phyloP scores from a whole-genome alignment of 2,797 vertebrate species.

The Scolopax rusticola region DNA sequence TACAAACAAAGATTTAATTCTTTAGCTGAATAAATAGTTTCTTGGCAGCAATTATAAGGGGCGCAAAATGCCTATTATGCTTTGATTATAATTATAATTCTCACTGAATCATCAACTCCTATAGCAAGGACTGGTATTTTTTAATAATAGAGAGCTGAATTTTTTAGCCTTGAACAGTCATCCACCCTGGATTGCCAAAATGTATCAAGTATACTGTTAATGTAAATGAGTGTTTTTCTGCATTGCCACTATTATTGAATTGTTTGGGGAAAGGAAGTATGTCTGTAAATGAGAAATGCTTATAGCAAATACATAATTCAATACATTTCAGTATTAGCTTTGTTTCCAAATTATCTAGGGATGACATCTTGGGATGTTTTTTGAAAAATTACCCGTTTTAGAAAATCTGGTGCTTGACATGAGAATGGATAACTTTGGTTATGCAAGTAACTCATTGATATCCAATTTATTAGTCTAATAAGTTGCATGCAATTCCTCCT shows the following conservation, averaged over 20 bases:
- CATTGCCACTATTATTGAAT: background rate
- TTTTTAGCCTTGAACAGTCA: conserved; percentile 3
- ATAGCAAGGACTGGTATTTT: conserved; percentile 59
- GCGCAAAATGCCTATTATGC: conserved; percentile 75
- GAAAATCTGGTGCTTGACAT: background rate
- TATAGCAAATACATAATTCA: background rate
- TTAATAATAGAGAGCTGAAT: conserved; percentile 50
- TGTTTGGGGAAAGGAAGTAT: background rate
- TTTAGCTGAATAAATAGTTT: conserved; percentile 79
- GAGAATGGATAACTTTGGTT: background rate
- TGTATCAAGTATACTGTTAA: background rate
- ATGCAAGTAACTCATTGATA: background rate
- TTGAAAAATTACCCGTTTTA: background rate
- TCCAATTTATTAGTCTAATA: background rate
- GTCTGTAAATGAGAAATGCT: background rate
- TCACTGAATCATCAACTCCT: conserved; percentile 73
- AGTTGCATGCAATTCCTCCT: background rate
- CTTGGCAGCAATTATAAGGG: conserved; percentile 71
- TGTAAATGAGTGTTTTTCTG: background rate
- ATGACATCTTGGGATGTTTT: background rate
- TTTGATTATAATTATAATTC: conserved; percentile 76
- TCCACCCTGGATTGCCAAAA: background rate
- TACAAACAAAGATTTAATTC: conserved; percentile 68
- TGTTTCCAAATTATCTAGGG: background rate
- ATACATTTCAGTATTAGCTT: background rate